Evolutionary conservation across 2,797 vertebrate genomes (phyloP), one percentile per base, ranked within the genome.

Genomic region (Aldrovandia affinis): DNA sequence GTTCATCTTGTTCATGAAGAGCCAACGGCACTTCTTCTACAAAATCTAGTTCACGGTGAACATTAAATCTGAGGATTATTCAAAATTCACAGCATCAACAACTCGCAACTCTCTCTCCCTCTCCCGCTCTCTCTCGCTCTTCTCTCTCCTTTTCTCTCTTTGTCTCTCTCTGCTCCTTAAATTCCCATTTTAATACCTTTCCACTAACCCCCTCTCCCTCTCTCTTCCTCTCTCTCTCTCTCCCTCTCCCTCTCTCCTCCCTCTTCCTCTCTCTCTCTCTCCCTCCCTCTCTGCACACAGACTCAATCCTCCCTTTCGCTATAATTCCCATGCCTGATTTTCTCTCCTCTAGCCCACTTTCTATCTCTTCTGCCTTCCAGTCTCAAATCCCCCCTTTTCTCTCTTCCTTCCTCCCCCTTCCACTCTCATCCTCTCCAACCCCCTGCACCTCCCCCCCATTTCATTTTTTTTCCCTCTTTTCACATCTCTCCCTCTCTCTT

Each of bases 21-120:
- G 87, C 90, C 88, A 85, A 84, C 82, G 88, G 88, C 87, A 47
- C 78, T 89, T 79, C 42, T 28, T 33, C 81, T 52, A 80, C 83
- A 33, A 88, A 90, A 89, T 90, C 85, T 86, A 81, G 88, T 90
- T 92, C 88, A 88, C 83, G 84, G 84, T 47, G 75, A 90, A 83
- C 84, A 87, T 88, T 88, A 90, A 89, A 89, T 87, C 87, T 39
- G 80, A 42, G 84, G 86, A 90, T 88, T 89, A 87, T 89, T 87
- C 79, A 80, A 84, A 85, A 88, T 89, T 88, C 85, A 84, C 82
- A 82, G 54, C 77, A 78, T 39, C 70, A 36, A 78, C 54, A 28
- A 57, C 79, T 75, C 75, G 5, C 30, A 8, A 6, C 75, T 50
- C 18, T 79, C 61, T 54, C 61, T 81, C 30, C 39, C 8, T 61